Evolutionary conservation across 2,888 invertebrate species (phyloP).

Genomic region (Habrosyne pyritoides): DNA sequence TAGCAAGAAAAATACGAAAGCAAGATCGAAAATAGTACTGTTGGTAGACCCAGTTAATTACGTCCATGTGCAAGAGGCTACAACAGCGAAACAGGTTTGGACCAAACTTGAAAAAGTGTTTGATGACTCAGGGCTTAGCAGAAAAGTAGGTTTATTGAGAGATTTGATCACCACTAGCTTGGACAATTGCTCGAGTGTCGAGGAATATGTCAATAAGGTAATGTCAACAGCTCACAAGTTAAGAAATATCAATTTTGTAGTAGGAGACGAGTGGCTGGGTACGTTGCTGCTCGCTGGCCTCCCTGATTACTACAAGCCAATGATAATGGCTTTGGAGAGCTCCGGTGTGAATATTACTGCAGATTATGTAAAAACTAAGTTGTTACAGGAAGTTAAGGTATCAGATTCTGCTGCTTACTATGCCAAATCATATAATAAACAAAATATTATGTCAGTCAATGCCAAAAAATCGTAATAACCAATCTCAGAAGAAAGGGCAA

Average conservation of each 20-base stretch:
- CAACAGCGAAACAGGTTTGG: conserved; percentile 13
- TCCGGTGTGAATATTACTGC: conserved; percentile 11
- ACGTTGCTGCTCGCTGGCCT: conserved; percentile 9
- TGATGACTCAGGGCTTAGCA: not conserved
- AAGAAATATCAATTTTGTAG: conserved; percentile 10
- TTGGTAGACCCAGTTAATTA: conserved; percentile 18
- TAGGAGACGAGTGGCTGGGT: conserved; percentile 12
- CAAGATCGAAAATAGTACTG: conserved; percentile 16
- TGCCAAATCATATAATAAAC: not conserved
- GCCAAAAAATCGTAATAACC: conserved; percentile 1
- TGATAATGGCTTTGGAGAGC: conserved; percentile 13
- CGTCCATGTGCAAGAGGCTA: conserved; percentile 21
- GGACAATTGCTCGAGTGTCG: not conserved
- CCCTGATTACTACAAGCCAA: conserved; percentile 10
- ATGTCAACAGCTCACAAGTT: conserved; percentile 9
- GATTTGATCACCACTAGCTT: not conserved
- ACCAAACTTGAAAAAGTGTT: conserved; percentile 3
- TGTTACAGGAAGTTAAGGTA: conserved; percentile 9
- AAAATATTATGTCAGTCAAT: not conserved
- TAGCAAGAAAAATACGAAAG: conserved; percentile 7
- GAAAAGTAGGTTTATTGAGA: conserved; percentile 3
- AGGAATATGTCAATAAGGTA: conserved; percentile 8
- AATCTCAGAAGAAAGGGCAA: not conserved
- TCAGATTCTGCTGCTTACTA: conserved; percentile 2
- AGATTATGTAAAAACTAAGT: conserved; percentile 10